Evolutionary conservation across 2,113 vertebrate species (phyloP).

Genomic region (Naja naja): DNA sequence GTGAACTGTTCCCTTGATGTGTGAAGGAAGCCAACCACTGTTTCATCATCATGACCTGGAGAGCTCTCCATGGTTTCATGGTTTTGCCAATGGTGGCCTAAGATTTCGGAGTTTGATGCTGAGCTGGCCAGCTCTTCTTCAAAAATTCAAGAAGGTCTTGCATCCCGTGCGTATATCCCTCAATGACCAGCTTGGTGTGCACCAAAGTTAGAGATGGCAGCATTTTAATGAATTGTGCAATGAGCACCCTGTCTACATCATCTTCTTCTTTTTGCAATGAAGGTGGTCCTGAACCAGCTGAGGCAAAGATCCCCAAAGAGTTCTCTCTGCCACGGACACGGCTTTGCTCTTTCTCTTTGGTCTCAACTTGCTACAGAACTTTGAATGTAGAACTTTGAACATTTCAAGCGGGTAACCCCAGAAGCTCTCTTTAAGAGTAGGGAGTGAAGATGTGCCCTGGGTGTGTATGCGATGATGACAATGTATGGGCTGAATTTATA

Average conservation of each 20-base stretch:
- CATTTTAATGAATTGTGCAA: background rate
- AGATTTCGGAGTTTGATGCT: background rate
- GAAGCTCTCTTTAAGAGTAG: background rate
- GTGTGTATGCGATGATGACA: no score
- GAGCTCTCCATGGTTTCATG: background rate
- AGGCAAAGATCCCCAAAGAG: rapidly evolving
- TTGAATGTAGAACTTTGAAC: rapidly evolving
- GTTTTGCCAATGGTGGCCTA: background rate
- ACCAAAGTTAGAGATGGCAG: rapidly evolving
- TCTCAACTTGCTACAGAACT: background rate
- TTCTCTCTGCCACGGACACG: background rate
- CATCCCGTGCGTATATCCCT: rapidly evolving
- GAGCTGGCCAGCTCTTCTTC: background rate
- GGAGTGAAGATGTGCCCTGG: background rate
- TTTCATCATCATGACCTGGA: background rate
- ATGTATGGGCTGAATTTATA: background rate
- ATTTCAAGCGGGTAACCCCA: background rate
- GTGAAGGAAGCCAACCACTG: background rate
- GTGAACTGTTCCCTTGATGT: background rate
- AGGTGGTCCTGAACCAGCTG: background rate
- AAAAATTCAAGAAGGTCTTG: background rate
- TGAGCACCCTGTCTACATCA: rapidly evolving
- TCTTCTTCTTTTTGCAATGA: background rate
- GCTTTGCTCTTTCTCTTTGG: background rate
- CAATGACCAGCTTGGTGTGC: rapidly evolving